These are phyloP conservation scores for Anguilla obscura DNA, from an alignment of 2,797 vertebrate species.

Conservation along the genomic window DNA sequence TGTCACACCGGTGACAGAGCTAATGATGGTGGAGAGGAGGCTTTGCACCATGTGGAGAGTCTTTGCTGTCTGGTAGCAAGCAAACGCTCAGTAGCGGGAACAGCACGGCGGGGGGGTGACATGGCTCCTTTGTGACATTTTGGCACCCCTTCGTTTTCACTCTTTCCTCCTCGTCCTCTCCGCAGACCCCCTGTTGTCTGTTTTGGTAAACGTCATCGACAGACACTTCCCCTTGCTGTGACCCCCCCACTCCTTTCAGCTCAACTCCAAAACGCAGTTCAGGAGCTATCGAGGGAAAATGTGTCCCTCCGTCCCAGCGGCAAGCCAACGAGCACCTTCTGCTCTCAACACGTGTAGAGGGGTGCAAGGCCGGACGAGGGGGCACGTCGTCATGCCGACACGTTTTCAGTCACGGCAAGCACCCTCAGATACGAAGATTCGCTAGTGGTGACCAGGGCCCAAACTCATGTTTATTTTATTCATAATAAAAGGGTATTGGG, in stretches of 20 bases:
- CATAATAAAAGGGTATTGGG: slow-evolving; percentile 79
- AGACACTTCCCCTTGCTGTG: neutral
- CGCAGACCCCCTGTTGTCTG: neutral
- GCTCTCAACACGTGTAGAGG: neutral
- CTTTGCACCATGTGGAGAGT: neutral
- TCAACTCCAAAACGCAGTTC: neutral
- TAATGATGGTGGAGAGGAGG: slow-evolving; percentile 15
- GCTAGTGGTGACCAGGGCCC: slow-evolving; percentile 67
- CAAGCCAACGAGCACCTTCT: neutral
- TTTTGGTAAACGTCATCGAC: neutral
- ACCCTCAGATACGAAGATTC: neutral
- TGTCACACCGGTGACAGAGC: neutral
- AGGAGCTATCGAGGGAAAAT: neutral
- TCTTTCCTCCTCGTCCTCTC: neutral
- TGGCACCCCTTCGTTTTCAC: neutral
- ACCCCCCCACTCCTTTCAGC: neutral
- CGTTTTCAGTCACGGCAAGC: neutral
- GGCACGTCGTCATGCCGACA: neutral
- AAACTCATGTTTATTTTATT: slow-evolving; percentile 86
- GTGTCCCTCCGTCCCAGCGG: neutral
- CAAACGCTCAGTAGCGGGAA: neutral
- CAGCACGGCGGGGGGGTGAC: neutral
- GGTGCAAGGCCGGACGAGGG: neutral
- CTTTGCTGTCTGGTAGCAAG: neutral
- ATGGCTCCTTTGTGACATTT: slow-evolving; percentile 1